These are phyloP conservation scores for Brachyistius frenatus DNA, from an alignment of 2,113 vertebrate genomes.

Conservation along the genomic window DNA sequence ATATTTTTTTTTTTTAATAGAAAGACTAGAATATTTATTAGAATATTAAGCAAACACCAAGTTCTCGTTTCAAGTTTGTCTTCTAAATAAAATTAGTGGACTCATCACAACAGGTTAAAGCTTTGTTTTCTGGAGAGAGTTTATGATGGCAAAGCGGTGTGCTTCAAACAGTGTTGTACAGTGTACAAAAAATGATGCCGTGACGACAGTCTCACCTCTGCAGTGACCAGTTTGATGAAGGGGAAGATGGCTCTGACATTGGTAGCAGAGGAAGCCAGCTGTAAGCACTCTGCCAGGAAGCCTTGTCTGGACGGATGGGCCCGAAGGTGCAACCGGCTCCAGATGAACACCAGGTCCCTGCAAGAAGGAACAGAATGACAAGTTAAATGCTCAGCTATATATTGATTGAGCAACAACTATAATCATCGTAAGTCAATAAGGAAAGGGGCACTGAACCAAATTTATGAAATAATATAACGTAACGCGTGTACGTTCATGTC, in stretches of 20 bases:
- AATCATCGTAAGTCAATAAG: no score
- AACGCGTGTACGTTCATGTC: background rate
- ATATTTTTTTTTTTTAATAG: no score
- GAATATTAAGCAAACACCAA: no score
- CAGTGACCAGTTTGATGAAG: conserved; percentile 96
- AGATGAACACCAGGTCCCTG: conserved; percentile 98
- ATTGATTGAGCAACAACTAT: no score
- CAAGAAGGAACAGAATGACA: conserved; percentile 37
- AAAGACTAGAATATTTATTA: no score
- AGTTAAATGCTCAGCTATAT: no score
- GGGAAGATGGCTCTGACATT: conserved; percentile 96
- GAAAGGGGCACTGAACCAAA: no score
- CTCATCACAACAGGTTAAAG: background rate
- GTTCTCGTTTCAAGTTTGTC: no score
- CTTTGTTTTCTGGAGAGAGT: background rate
- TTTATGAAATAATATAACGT: background rate
- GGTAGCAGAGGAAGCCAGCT: conserved; percentile 90
- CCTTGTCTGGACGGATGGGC: conserved; percentile 90
- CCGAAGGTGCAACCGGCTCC: conserved; percentile 95
- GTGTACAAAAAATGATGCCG: background rate
- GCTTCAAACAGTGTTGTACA: background rate
- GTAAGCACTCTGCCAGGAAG: conserved; percentile 93
- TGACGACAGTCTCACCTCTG: conserved; percentile 86
- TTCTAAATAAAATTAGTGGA: no score
- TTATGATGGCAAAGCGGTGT: background rate